Evolutionary conservation across 1,140 invertebrate genomes (phyloP).

Genomic region (Drosophila auraria): DNA sequence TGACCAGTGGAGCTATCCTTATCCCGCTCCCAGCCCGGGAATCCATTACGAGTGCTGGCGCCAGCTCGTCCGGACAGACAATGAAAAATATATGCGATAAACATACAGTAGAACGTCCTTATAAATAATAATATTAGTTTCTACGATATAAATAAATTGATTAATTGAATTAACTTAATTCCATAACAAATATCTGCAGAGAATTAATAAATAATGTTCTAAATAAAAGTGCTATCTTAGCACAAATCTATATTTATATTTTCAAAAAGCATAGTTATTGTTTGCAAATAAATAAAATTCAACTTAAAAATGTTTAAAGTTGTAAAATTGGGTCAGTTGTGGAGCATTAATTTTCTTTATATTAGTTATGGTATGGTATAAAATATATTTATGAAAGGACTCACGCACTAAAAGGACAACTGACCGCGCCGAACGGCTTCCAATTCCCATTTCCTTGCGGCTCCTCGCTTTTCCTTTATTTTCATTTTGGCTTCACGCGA

Average conservation of each 20-base stretch:
- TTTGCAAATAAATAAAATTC: background rate
- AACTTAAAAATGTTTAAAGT: background rate
- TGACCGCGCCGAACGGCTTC: constrained; percentile 24
- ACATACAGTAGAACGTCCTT: constrained; percentile 32
- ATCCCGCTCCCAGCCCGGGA: constrained; percentile 14
- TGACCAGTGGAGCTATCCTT: constrained; percentile 32
- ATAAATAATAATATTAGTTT: constrained; percentile 13
- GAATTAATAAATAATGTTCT: background rate
- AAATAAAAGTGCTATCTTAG: background rate
- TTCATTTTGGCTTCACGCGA: constrained; percentile 57
- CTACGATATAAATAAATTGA: no score
- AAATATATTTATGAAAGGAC: constrained; percentile 40
- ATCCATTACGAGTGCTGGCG: constrained; percentile 74
- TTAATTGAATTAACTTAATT: no score
- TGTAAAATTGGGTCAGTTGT: background rate
- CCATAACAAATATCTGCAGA: no score
- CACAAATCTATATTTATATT: no score
- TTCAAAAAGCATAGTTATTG: no score
- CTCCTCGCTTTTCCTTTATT: constrained; percentile 8
- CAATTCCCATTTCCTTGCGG: constrained; percentile 28
- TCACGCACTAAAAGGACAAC: constrained; percentile 67
- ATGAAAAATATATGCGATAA: constrained; percentile 42
- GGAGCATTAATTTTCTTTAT: background rate
- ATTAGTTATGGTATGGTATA: background rate
- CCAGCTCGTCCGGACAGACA: constrained; percentile 61